Evolutionary conservation across 2,888 invertebrate genomes (phyloP), one percentile per base, ranked within the genome.

Genomic region (Amblyjoppa fuscipennis): DNA sequence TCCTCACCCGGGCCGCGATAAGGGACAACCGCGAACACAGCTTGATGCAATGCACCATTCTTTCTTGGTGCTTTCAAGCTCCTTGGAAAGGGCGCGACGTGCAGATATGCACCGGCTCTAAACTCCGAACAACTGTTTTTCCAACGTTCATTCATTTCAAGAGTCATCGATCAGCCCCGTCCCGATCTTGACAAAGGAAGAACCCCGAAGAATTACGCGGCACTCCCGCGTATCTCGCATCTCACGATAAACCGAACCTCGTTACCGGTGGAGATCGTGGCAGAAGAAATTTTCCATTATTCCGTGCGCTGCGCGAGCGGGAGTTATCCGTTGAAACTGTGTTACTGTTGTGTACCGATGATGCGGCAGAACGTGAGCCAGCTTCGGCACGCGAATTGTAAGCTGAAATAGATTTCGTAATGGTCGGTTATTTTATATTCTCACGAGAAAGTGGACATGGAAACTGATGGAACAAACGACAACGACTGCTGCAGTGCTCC

Each of bases 1-100:
- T 91, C 88, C 89, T 91, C 89, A 89, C 79, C 86, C 82, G 78
- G 41, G 41, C 69, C 80, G 83, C 87, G 89, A 90, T 90, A 90
- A 90, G 90, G 88, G 88, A 89, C 85, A 88, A 80, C 85, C 70
- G 77, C 76, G 82, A 76, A 85, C 81, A 84, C 73, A 70, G 88
- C 85, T 81, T 86, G 88, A 88, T 83, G 84, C 87, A 87, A 86
- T 86, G 85, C 86, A 85, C 85, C 77, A 70, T 73, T 75, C 68
- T 66, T 59, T 73, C 53, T 31, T 66, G 28, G 34, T 56, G 77
- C 20, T 25, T 68, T 38, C 53, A n/a, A 53, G 51, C 34, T 34
- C 34, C 25, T 53, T 34, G 66, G 28, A 25, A 77, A 68, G 56
- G 41, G 20, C 2, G 53, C 28, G 25, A 31, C 68, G 41, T 41